Percentiles rank a stretch among this genome's conserved stretches.
phyloP scores from a whole-genome alignment of 1,140 invertebrate species.

The Drosophila kepulauana region DNA sequence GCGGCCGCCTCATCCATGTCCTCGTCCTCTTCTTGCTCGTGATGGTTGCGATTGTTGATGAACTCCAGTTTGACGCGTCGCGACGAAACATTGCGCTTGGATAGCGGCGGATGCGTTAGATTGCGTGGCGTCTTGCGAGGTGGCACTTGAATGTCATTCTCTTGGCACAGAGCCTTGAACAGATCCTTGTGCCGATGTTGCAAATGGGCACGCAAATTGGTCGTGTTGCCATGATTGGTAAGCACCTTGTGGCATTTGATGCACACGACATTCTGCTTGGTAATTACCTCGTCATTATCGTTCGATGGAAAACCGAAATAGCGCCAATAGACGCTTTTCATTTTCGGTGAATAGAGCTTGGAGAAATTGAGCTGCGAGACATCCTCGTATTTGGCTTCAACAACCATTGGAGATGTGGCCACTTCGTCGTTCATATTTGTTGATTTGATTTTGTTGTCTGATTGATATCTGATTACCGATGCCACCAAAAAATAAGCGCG shows the following conservation, averaged over 20 bases:
- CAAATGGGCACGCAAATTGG: conserved; percentile 88
- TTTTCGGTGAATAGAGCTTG: conserved; percentile 84
- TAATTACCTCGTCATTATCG: conserved; percentile 87
- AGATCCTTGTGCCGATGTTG: conserved; percentile 87
- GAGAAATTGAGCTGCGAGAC: conserved; percentile 75
- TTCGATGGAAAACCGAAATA: conserved; percentile 89
- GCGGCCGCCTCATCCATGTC: conserved; percentile 69
- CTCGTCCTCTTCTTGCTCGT: conserved; percentile 62
- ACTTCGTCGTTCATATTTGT: conserved; percentile 68
- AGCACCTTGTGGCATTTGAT: conserved; percentile 88
- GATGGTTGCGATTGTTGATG: conserved; percentile 66
- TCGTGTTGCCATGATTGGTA: conserved; percentile 88
- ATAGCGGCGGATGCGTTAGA: conserved; percentile 63
- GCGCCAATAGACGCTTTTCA: conserved; percentile 89
- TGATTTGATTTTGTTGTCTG: conserved; percentile 34
- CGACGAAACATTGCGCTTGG: conserved; percentile 69
- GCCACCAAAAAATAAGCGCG: conserved; percentile 67
- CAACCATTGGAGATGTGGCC: conserved; percentile 57
- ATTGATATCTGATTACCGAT: conserved; percentile 65
- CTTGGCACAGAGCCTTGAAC: conserved; percentile 72
- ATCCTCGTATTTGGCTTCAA: conserved; percentile 72
- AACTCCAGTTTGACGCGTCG: conserved; percentile 70
- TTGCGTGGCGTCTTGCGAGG: conserved; percentile 75
- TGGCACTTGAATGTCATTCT: conserved; percentile 78
- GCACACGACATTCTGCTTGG: conserved; percentile 88